A percentile compares a stretch with the other conserved stretches of the same genome.
These are phyloP conservation scores for Agonopterix arenella DNA, from an alignment of 2,888 invertebrate species.

Conservation along the genomic window DNA sequence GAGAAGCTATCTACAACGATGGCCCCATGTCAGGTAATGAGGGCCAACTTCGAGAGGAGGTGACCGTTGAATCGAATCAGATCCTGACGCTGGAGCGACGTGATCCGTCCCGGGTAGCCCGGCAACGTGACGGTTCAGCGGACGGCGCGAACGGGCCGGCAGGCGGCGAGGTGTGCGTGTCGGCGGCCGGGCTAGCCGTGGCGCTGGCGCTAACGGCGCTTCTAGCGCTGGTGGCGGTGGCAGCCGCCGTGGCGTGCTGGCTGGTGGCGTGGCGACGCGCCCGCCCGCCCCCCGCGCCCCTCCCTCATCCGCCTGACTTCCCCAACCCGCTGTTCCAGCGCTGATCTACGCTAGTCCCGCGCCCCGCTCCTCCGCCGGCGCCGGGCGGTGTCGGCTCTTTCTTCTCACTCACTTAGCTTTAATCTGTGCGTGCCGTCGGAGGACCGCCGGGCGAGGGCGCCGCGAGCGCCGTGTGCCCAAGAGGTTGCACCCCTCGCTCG, in stretches of 20 bases:
- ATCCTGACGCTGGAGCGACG: conserved; percentile 92
- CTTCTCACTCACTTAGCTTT: conserved; percentile 62
- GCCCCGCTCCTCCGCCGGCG: conserved; percentile 73
- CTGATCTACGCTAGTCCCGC: conserved; percentile 59
- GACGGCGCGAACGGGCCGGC: conserved; percentile 77
- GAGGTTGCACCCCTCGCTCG: conserved; percentile 43
- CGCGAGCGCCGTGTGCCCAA: conserved; percentile 46
- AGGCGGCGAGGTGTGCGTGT: conserved; percentile 91
- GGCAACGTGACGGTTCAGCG: conserved; percentile 88
- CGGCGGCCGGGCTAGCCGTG: conserved; percentile 94
- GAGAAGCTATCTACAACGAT: conserved; percentile 73
- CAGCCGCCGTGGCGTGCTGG: conserved; percentile 97
- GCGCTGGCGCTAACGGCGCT: conserved; percentile 94
- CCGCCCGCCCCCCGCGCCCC: conserved; percentile 90
- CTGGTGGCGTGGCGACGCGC: conserved; percentile 94
- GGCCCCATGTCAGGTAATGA: conserved; percentile 79
- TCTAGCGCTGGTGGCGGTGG: conserved; percentile 93
- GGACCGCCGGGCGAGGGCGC: conserved; percentile 69
- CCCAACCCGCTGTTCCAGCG: conserved; percentile 92
- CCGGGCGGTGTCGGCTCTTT: conserved; percentile 71
- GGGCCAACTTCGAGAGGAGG: conserved; percentile 94
- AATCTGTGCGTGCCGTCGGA: conserved; percentile 69
- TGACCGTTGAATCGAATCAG: conserved; percentile 93
- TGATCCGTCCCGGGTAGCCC: conserved; percentile 84
- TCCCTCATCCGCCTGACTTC: conserved; percentile 96